Conservation (phyloP, 2,797 vertebrate genomes). For the Apogon talboti region DNA sequence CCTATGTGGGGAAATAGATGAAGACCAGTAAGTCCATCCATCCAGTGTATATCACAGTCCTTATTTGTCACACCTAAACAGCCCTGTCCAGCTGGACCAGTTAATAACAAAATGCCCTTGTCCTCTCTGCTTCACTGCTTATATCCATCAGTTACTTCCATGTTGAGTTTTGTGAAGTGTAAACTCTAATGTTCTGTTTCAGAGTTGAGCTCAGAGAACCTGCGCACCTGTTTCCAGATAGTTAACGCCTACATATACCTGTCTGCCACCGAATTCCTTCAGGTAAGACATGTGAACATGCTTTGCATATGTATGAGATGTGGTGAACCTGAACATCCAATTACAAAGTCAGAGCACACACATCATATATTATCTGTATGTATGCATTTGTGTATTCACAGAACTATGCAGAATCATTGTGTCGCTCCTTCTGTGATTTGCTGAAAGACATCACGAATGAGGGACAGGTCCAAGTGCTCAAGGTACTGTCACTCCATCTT, state of each 20-base stretch:
- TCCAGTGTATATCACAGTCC: background rate
- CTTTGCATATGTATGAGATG: background rate
- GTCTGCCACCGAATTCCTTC: conserved; percentile 92
- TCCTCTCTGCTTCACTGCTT: background rate
- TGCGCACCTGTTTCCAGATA: conserved; percentile 96
- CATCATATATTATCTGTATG: background rate
- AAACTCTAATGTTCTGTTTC: conserved; percentile 68
- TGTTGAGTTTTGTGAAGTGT: conserved; percentile 25
- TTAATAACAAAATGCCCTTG: conserved; percentile 2
- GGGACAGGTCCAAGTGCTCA: conserved; percentile 93
- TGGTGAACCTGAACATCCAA: background rate
- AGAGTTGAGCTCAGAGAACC: conserved; percentile 96
- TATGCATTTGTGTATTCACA: conserved; percentile 57
- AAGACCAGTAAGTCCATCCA: background rate
- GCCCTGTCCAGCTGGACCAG: background rate
- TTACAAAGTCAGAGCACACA: background rate
- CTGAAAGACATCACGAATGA: conserved; percentile 91
- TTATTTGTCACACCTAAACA: background rate
- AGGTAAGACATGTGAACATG: conserved; percentile 83
- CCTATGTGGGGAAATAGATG: background rate
- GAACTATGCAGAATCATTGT: conserved; percentile 89
- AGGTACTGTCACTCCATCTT: conserved; percentile 79
- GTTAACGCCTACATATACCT: conserved; percentile 95
- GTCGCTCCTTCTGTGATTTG: conserved; percentile 88
- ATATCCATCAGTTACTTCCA: conserved; percentile 2